A percentile compares a stretch with the other conserved stretches of the same genome.
Conservation (phyloP, 2,113 vertebrate genomes). For the Sorex araneus region DNA sequence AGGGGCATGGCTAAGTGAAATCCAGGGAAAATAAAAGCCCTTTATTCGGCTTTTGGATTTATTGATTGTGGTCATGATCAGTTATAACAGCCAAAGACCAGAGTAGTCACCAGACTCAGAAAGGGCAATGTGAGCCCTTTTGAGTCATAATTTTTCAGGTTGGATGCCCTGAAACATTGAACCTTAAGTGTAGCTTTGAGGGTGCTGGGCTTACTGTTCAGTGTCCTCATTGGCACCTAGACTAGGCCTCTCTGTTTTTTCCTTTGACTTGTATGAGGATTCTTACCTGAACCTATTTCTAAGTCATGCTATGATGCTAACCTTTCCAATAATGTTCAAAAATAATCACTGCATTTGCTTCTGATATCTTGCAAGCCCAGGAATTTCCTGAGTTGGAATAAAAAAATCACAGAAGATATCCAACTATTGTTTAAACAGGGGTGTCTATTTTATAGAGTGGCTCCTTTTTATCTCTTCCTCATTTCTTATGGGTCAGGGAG, state of each 20-base stretch:
- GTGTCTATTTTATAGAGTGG: not conserved
- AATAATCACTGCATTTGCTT: no score
- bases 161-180: not conserved
- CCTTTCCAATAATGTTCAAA: no score
- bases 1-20: not conserved
- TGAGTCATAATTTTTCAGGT: no score
- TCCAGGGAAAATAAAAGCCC: not conserved
- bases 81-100: not conserved
- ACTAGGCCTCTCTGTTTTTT: not conserved
- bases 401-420: not conserved
- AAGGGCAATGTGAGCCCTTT: not conserved
- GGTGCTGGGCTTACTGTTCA: not conserved
- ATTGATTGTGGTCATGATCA: not conserved
- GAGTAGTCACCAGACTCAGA: not conserved
- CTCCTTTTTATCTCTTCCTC: not conserved
- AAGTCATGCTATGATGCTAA: no score
- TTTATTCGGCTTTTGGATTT: not conserved
- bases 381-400: not conserved
- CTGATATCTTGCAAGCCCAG: not conserved
- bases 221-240: not conserved
- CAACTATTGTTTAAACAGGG: not conserved
- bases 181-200: not conserved
- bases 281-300: no score
- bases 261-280: no score
- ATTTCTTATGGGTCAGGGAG: not conserved